These are phyloP conservation scores for Muscicapa adusta DNA, from an alignment of 2,113 vertebrate species.

Conservation along the genomic window DNA sequence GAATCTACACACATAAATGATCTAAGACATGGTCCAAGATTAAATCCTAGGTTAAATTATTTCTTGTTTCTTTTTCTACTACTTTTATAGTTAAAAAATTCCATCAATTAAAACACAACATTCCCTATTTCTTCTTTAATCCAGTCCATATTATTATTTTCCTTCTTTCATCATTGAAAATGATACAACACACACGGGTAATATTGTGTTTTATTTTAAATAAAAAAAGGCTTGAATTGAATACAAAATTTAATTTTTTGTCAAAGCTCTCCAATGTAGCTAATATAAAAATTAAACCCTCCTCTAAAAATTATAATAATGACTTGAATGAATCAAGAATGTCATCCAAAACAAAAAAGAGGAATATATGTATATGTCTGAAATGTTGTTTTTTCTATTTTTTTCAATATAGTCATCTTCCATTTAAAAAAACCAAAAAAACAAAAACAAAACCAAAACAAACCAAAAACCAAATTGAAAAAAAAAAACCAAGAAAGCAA, in stretches of 20 bases:
- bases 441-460: too few relatives aligned
- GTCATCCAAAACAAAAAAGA: neutral
- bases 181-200: neutral
- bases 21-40: neutral
- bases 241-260: neutral
- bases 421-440: too few relatives aligned
- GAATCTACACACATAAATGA: neutral
- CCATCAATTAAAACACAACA: slow-evolving; percentile 3
- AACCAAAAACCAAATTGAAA: neutral
- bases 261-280: neutral
- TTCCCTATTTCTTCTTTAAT: neutral
- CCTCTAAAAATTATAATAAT: neutral
- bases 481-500: neutral
- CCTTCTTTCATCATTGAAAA: neutral
- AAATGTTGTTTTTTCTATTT: neutral
- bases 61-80: neutral
- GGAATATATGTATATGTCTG: neutral
- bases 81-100: slow-evolving; percentile 1
- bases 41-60: slow-evolving; percentile 10
- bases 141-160: neutral
- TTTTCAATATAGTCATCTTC: neutral
- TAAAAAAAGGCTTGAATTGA: neutral
- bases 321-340: neutral
- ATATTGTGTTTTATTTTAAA: neutral
- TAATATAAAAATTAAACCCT: neutral